Percentiles rank a stretch among this genome's conserved stretches.
Evolutionary conservation across 1,140 invertebrate genomes (phyloP).

Genomic region (Pteromalus puparum): DNA sequence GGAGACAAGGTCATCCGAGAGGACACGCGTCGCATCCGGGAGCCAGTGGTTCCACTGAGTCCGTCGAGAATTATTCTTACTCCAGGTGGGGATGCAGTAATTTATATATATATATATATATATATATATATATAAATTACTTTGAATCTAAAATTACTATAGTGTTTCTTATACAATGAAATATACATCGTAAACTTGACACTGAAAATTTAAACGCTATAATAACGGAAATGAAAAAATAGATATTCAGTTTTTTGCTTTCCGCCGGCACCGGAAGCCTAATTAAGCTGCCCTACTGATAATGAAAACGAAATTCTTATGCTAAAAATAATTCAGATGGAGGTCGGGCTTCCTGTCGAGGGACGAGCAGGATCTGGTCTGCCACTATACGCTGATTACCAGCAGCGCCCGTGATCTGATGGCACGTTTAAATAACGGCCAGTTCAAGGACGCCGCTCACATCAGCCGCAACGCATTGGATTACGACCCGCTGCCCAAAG

Average conservation of each 20-base stretch:
- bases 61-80: constrained; percentile 26
- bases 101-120: not conserved
- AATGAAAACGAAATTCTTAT: not conserved
- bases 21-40: constrained; percentile 20
- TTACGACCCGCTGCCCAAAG: not conserved
- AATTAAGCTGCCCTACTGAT: not conserved
- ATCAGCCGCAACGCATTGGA: not conserved
- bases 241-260: not conserved
- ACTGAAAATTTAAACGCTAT: too few relatives aligned
- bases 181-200: not conserved
- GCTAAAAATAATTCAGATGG: constrained; percentile 23
- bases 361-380: constrained; percentile 16
- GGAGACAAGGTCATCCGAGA: constrained; percentile 15
- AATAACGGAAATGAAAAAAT: not conserved
- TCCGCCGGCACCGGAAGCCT: not conserved
- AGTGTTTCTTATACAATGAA: too few relatives aligned
- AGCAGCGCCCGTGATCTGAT: not conserved
- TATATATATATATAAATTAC: too few relatives aligned
- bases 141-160: too few relatives aligned
- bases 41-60: not conserved
- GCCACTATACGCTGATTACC: not conserved
- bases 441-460: not conserved
- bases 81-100: constrained; percentile 11
- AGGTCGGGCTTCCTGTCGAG: constrained; percentile 19
- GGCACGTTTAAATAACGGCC: not conserved